A percentile compares a stretch with the other conserved stretches of the same genome.
phyloP scores from a whole-genome alignment of 1,140 invertebrate genomes.

The Zaprionus kolodkinae region DNA sequence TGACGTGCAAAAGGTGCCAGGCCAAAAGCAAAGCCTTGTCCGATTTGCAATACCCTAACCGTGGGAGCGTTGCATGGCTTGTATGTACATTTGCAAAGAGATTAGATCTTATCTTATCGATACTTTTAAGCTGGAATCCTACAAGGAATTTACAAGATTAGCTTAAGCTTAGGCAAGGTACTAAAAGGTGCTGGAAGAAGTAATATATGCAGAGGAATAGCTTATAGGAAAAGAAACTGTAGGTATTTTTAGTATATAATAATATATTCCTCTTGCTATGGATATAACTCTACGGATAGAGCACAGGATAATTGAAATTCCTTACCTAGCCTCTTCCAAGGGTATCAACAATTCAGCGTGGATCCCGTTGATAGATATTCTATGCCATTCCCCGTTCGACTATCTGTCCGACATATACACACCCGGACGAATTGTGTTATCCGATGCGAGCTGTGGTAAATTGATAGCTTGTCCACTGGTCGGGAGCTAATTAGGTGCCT shows the following conservation, averaged over 20 bases:
- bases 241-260: no score
- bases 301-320: no score
- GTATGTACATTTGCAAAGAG: not conserved
- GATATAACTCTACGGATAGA: no score
- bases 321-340: not conserved
- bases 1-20: constrained; percentile 66
- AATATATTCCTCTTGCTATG: no score
- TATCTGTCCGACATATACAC: constrained; percentile 19
- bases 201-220: no score
- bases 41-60: constrained; percentile 13
- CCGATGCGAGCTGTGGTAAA: constrained; percentile 67
- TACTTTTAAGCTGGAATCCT: no score
- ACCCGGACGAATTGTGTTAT: constrained; percentile 61
- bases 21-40: constrained; percentile 41
- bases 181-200: no score
- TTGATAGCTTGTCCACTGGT: constrained; percentile 72
- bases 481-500: constrained; percentile 68
- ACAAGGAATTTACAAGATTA: not conserved
- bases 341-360: not conserved
- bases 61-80: not conserved
- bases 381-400: not conserved
- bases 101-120: not conserved
- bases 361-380: not conserved
- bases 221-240: no score
- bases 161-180: no score